Evolutionary conservation across 2,797 vertebrate genomes (phyloP).

Genomic region (Chaetophractus vellerosus): DNA sequence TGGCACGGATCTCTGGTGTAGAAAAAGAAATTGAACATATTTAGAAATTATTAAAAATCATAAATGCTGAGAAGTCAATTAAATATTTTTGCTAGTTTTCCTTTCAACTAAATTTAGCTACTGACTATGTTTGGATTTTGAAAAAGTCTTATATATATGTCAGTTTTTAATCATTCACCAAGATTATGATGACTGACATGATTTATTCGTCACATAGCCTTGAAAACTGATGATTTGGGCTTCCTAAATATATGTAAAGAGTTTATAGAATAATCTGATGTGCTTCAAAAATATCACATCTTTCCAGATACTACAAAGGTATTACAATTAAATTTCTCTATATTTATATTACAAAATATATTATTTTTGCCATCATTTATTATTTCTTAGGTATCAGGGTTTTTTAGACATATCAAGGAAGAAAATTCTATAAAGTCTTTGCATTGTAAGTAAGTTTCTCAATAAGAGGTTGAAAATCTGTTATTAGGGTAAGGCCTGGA

Average conservation of each 20-base stretch:
- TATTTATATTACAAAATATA: neutral
- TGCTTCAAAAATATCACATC: neutral
- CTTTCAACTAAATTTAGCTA: neutral
- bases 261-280: neutral
- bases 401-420: neutral
- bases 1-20: neutral
- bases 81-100: neutral
- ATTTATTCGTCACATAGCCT: neutral
- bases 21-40: neutral
- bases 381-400: neutral
- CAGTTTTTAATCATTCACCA: neutral
- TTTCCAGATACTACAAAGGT: neutral
- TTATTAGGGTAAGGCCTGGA: neutral
- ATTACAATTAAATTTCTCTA: neutral
- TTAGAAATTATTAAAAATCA: neutral
- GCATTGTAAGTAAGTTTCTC: neutral
- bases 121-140: neutral
- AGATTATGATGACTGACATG: neutral
- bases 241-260: neutral
- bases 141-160: neutral
- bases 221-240: neutral
- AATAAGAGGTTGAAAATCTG: neutral
- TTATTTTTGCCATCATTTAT: neutral
- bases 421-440: neutral
- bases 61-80: neutral